phyloP scores from a whole-genome alignment of 2,888 invertebrate genomes.

The Augiades crinisus region DNA sequence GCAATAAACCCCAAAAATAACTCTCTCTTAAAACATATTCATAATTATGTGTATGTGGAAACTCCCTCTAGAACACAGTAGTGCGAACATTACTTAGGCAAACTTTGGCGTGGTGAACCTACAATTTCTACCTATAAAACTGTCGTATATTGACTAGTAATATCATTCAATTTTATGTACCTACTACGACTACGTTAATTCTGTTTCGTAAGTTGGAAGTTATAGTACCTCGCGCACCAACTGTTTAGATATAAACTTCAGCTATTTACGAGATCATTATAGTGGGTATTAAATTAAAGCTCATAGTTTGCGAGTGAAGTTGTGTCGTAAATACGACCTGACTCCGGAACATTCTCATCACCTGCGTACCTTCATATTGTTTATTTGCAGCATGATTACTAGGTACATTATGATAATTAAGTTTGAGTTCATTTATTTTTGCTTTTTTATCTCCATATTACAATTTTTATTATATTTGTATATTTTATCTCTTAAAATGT shows the following conservation, averaged over 20 bases:
- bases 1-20: too few relatives aligned
- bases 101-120: too few relatives aligned
- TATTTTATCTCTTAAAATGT: too few relatives aligned
- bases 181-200: background rate
- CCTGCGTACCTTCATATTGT: constrained; percentile 22
- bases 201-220: background rate
- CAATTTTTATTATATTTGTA: too few relatives aligned
- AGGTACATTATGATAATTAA: background rate
- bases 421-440: background rate
- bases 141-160: too few relatives aligned
- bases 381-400: too few relatives aligned
- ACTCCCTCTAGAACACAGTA: too few relatives aligned
- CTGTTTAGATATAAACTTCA: background rate
- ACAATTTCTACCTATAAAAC: too few relatives aligned
- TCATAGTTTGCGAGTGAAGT: constrained; percentile 23
- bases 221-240: background rate
- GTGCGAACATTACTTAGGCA: too few relatives aligned
- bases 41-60: too few relatives aligned
- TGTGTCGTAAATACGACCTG: constrained; percentile 27
- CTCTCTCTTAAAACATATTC: too few relatives aligned
- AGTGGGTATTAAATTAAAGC: constrained; percentile 18
- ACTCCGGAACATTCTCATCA: constrained; percentile 26
- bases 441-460: background rate
- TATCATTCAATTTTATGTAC: too few relatives aligned
- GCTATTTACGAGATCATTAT: constrained; percentile 12